These are phyloP conservation scores for Parotia lawesii DNA, from an alignment of 2,113 vertebrate genomes.

Conservation along the genomic window DNA sequence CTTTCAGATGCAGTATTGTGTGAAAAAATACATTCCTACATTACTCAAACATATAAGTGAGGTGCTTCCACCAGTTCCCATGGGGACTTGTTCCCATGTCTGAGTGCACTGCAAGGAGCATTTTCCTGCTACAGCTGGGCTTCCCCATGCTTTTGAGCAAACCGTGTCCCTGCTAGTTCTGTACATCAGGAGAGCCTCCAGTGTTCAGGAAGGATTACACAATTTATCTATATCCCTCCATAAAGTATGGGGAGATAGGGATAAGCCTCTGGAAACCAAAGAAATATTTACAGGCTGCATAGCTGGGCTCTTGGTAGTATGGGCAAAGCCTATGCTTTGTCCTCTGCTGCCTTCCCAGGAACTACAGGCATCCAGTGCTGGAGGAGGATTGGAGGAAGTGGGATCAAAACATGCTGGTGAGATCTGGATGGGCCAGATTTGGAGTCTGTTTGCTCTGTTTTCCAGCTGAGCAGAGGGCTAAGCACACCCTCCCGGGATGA, in stretches of 20 bases:
- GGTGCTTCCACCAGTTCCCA: background rate
- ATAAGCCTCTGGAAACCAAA: background rate
- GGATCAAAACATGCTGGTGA: background rate
- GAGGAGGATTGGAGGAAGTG: background rate
- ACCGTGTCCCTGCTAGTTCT: fast-evolving
- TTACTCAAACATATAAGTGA: background rate
- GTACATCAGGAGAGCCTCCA: background rate
- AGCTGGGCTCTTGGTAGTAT: background rate
- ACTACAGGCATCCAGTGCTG: background rate
- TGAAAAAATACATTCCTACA: background rate
- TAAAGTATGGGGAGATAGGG: too few relatives aligned
- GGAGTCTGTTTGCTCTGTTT: background rate
- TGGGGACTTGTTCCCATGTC: background rate
- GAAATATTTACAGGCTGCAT: background rate
- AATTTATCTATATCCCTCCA: background rate
- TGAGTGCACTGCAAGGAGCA: background rate
- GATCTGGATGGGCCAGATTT: background rate
- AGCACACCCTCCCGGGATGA: background rate
- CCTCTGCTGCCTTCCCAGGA: background rate
- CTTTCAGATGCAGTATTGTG: background rate
- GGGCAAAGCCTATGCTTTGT: background rate
- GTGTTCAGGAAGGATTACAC: background rate
- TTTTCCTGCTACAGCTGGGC: background rate
- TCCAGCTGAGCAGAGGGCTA: background rate
- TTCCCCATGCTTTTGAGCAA: background rate